Base-by-base conservation (phyloP, 2,797 vertebrate species). In the Cossypha dichroa region DNA sequence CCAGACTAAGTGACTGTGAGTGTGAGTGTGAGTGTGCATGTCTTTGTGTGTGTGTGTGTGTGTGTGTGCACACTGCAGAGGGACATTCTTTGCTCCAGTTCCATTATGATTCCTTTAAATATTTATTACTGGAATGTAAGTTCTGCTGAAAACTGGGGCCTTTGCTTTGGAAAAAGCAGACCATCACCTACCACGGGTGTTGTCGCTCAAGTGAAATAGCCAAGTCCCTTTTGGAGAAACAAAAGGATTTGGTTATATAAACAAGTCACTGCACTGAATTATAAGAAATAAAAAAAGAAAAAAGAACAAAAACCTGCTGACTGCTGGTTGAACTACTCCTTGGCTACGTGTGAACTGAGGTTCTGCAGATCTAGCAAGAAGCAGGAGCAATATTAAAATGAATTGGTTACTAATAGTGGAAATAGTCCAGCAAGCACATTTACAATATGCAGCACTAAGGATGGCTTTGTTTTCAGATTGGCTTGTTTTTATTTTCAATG, bases 41-140 rank as follows among this genome's bases (percentile, higher is more conserved):
- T 15, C 36, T 82, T 1, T 40, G 21, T 67, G 62, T 59, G 45
- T 38, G 38, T 79, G 29, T 58, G 5, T 16, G 10, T 6, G 19
- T 10, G 11, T 8, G 25, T 7, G 19, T 2, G 9, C 4, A 4
- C 51, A 79, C 59, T 92, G 92, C 91, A 80, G 56, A 95, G 74
- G 51, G 75, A 96, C 67, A 81, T 84, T 85, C 84, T 96, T 95
- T 95, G 77, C 63, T 95, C 95, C 79, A 52, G 56, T 88, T 96
- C 88, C 91, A 28, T 96, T 96, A 85, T 69, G 91, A 95, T 97
- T 95, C 79, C 94, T 97, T 97, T 96, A 97, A 97, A 98, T 98
- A 97, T 98, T 98, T 98, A 96, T 95, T 94, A 92, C 85, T 67
- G 88, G 87, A 96, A 96, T 94, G 95, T 97, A 97, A 97, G 97